Evolutionary conservation across 2,797 vertebrate species (phyloP), one percentile per base, ranked within the genome.

Genomic region (Parotocinclus haroldoi): DNA sequence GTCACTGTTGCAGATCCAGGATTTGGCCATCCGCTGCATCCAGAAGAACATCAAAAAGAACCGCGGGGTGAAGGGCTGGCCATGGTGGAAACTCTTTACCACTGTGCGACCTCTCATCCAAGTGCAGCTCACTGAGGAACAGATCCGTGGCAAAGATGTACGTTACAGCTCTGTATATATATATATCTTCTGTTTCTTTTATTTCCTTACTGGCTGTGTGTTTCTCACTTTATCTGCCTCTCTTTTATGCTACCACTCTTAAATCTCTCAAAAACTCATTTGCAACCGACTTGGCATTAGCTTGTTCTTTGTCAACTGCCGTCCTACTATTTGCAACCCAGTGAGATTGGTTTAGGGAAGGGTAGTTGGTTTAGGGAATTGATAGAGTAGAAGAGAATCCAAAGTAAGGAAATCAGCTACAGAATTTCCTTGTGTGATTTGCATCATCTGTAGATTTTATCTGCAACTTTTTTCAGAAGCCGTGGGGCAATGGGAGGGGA

Each of bases 61-160:
- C 86, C 90, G 87, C 9, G 93, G 95, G 0, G 96, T 99, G 79
- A 98, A 98, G 81, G 88, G 77, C 79, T 99, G 96, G 96, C 93
- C 91, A 17, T 99, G 96, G 96, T 99, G 96, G 96, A 96, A 93
- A 75, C 82, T 98, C 59, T 97, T 99, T 80, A 98, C 94, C 63
- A 96, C 94, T 0, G 96, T 98, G 14, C 89, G 94, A 69, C 96
- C 96, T 17, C 94, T 99, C 72, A 94, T 99, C 10, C 88, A 96
- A 80, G 94, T 98, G 72, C 96, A 98, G 82, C 92, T 98, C 73
- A 94, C 92, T 0, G 96, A 99, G 83, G 96, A 98, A 63, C 96
- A 98, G 90, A 95, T 97, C 85, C 89, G 92, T 0, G 87, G 83
- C 83, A 98, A 93, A 89, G 95, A 98, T 73, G 94, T 98, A 84